Evolutionary conservation across 2,113 vertebrate genomes (phyloP), one percentile per base, ranked within the genome.

Genomic region (Eurystomus gularis): DNA sequence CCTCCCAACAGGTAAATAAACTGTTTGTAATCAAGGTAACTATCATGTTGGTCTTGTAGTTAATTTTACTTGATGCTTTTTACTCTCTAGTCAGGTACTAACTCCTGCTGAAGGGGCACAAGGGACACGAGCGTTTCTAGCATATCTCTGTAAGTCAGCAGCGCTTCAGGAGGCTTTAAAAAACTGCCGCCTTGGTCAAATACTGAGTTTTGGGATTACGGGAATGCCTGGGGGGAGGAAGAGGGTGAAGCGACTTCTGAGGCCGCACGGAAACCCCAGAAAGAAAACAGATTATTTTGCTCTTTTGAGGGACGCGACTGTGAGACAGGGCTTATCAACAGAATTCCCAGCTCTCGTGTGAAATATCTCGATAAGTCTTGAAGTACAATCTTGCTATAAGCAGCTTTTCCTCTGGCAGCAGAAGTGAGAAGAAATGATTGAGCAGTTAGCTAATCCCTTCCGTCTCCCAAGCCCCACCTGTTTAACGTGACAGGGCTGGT

Each of bases 321-420:
- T 49, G 80, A 88, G 86, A 60, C 65, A 60, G 51, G 48, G 77
- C 81, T 94, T 94, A 96, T 92, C 95, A 83, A 68, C 77, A 91
- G 72, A 73, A 95, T 78, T 96, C 93, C 95, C 70, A 70, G 83
- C 33, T 89, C 93, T 94, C 48, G 16, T 58, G 81, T 84, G 91
- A 86, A 96, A 89, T 87, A 89, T 88, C 94, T 88, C 83, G 93
- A 19, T 90, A 83, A 86, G 62, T 77, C 88, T 60, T 92, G 75
- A 95, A 94, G 93, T 35, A 73, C 66, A 86, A 49, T 70, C 87
- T 83, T 88, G 84, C 88, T 88, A 44, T 82, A 92, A 94, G 93
- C 89, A 96, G 93, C 90, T 96, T 93, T 93, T 82, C 62, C 76
- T 94, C 51, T 73, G 96, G 93, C 93, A 93, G 93, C 44, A 23